These are phyloP conservation scores for Caprella mutica DNA, from an alignment of 2,888 invertebrate genomes.

Conservation along the genomic window DNA sequence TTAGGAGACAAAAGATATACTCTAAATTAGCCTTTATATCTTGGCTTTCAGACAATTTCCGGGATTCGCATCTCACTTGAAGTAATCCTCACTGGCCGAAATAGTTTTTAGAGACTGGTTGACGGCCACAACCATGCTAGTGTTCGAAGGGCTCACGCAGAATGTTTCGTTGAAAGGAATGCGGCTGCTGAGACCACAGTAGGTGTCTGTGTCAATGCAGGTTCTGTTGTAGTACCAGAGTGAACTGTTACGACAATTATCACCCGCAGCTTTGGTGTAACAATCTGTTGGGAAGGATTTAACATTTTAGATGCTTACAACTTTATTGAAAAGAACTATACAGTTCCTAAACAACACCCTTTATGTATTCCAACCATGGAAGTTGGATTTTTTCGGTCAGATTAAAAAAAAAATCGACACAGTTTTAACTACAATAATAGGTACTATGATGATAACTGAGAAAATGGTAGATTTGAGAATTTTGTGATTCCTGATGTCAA, in stretches of 20 bases:
- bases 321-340: no score
- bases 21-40: no score
- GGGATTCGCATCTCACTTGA: constrained; percentile 47
- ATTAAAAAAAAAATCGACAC: no score
- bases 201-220: constrained; percentile 8
- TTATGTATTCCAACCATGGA: no score
- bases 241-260: constrained; percentile 15
- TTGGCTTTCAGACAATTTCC: no score
- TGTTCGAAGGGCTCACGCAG: constrained; percentile 9
- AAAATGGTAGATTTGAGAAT: no score
- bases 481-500: no score
- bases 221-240: constrained; percentile 25
- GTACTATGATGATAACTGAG: no score
- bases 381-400: no score
- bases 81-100: constrained; percentile 56
- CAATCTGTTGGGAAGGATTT: constrained; percentile 11
- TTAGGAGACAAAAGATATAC: no score
- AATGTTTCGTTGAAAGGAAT: constrained; percentile 16
- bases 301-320: neutral
- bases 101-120: constrained; percentile 5
- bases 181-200: constrained; percentile 13
- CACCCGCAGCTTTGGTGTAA: constrained; percentile 13
- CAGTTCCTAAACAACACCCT: no score
- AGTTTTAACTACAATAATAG: no score
- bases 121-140: neutral